Evolutionary conservation across 2,888 invertebrate species (phyloP), one percentile per base, ranked within the genome.

Genomic region (Onchidella celtica): DNA sequence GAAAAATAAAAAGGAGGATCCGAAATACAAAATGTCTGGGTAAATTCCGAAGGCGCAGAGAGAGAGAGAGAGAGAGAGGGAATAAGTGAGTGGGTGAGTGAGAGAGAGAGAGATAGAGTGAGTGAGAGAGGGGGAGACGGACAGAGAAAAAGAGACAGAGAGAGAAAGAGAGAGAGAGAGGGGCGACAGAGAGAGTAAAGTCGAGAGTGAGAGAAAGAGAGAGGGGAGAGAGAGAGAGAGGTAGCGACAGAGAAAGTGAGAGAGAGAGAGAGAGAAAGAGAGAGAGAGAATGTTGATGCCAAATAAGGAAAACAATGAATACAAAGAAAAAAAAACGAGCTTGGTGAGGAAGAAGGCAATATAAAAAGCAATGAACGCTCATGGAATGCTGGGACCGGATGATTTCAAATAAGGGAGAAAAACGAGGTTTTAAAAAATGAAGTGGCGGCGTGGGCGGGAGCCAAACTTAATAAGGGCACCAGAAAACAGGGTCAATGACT

Each of bases 231-330:
- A 65, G 2, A 65, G 55, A 55, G 78, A 69, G 24, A 34, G 21
- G 40, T 24, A 68, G 61, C 24, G 59, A n/a, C n/a, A n/a, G n/a
- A n/a, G n/a, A n/a, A n/a, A n/a, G n/a, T n/a, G n/a, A n/a, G 47
- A 57, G 59, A 4, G 57, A 29, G 55, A 57, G 55, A 68, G 69
- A 69, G 36, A 57, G n/a, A 59, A 32, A 55, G 57, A 77, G 55
- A 55, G 2, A 32, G 55, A 47, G 2, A 14, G 21, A 6, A 11
- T 27, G 55, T 4, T 1, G 55, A 72, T 47, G 6, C 1, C 32
- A 69, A 38, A 69, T 3, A n/a, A 36, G 2, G n/a, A 55, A 11
- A 47, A 11, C 3, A 47, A 24, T 2, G n/a, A 72, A 40, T 24
- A 14, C 11, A 6, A 27, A 38, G 55, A 27, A 9, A n/a, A 24